Conservation (phyloP, 2,888 invertebrate species). For the Dynastes maya region DNA sequence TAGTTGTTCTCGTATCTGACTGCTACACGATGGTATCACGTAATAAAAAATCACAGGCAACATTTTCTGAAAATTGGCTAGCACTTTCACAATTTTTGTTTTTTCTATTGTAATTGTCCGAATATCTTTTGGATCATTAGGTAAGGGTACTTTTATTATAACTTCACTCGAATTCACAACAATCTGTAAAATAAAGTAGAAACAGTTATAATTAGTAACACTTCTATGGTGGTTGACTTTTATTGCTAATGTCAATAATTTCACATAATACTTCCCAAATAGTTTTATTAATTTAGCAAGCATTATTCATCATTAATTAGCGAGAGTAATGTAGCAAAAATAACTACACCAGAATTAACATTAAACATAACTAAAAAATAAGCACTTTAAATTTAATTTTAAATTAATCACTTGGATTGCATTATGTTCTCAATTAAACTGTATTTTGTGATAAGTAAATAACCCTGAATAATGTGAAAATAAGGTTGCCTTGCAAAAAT, state of each 20-base stretch:
- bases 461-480: too few species aligned
- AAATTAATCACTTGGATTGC: too few species aligned
- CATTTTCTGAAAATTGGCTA: slow-evolving; percentile 84
- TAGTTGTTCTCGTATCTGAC: slow-evolving; percentile 79
- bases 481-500: too few species aligned
- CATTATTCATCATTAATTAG: too few species aligned
- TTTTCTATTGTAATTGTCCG: slow-evolving; percentile 80
- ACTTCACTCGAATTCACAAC: slow-evolving; percentile 62
- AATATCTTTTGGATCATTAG: slow-evolving; percentile 73
- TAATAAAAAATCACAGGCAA: slow-evolving; percentile 88
- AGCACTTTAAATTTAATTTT: too few species aligned
- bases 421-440: too few species aligned
- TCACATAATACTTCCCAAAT: background rate
- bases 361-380: too few species aligned
- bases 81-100: slow-evolving; percentile 81
- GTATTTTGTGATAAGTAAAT: too few species aligned
- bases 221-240: background rate
- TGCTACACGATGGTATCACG: slow-evolving; percentile 79
- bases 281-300: background rate
- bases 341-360: too few species aligned
- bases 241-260: slow-evolving; percentile 3
- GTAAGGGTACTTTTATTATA: slow-evolving; percentile 75
- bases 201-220: slow-evolving; percentile 34
- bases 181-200: slow-evolving; percentile 59
- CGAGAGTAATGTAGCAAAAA: too few species aligned